phyloP scores from a whole-genome alignment of 2,113 vertebrate species.

The Tringa solitaria region DNA sequence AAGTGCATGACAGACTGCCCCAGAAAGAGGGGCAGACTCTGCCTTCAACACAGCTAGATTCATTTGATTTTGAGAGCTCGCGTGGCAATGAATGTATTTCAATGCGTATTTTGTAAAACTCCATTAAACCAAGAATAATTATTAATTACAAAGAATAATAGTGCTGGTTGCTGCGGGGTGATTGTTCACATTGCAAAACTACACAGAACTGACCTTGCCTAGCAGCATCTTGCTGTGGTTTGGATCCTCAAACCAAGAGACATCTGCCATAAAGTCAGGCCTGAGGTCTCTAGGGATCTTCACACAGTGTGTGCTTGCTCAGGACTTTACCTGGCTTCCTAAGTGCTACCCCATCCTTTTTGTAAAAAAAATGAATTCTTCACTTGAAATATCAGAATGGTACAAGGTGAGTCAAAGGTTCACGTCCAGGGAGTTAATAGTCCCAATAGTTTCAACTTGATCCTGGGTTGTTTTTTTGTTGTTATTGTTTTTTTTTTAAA shows the following conservation, averaged over 20 bases:
- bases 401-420: background rate
- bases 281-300: background rate
- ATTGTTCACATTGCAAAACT: background rate
- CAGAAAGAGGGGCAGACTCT: background rate
- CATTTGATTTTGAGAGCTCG: background rate
- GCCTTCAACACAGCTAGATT: background rate
- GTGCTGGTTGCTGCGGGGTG: background rate
- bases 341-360: background rate
- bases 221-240: background rate
- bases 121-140: background rate
- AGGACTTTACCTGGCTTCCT: background rate
- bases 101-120: background rate
- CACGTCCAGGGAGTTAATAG: background rate
- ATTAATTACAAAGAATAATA: background rate
- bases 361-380: background rate
- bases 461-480: background rate
- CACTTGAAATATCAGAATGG: background rate
- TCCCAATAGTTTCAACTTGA: background rate
- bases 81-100: background rate
- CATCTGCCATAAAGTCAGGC: background rate
- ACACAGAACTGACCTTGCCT: background rate
- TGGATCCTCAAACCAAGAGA: background rate
- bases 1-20: background rate
- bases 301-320: accelerated
- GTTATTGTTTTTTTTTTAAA: background rate